Evolutionary conservation across 2,797 vertebrate species (phyloP).

Genomic region (Siniperca obscura): DNA sequence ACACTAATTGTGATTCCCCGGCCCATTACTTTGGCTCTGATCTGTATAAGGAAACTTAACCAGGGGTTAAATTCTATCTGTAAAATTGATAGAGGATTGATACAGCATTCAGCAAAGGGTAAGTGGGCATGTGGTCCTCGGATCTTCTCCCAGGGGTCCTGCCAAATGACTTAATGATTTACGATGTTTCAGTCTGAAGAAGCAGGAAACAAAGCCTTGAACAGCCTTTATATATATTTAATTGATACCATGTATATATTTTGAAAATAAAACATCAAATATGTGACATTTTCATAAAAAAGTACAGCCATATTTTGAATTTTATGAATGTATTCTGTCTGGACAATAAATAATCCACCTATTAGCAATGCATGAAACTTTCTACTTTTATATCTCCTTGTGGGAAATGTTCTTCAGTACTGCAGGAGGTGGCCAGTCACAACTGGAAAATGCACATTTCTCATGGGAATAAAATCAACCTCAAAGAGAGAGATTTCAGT

Average conservation of each 20-base stretch:
- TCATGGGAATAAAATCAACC: constrained; percentile 18
- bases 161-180: constrained; percentile 3
- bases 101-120: constrained; percentile 43
- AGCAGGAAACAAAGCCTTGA: background rate
- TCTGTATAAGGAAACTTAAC: constrained; percentile 18
- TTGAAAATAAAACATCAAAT: background rate
- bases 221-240: background rate
- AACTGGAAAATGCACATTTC: background rate
- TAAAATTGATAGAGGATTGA: constrained; percentile 34
- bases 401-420: background rate
- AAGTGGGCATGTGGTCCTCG: constrained; percentile 30
- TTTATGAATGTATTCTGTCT: background rate
- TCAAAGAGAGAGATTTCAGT: background rate
- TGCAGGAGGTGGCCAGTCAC: background rate
- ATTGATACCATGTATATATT: background rate
- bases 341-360: background rate
- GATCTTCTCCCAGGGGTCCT: constrained; percentile 14
- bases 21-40: constrained; percentile 59
- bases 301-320: background rate
- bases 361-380: background rate
- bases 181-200: background rate
- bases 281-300: background rate
- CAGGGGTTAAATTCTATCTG: constrained; percentile 49
- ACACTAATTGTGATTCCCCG: constrained; percentile 63
- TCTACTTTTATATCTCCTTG: background rate